phyloP scores from a whole-genome alignment of 2,888 invertebrate genomes.

The Ryuthela nishihirai region DNA sequence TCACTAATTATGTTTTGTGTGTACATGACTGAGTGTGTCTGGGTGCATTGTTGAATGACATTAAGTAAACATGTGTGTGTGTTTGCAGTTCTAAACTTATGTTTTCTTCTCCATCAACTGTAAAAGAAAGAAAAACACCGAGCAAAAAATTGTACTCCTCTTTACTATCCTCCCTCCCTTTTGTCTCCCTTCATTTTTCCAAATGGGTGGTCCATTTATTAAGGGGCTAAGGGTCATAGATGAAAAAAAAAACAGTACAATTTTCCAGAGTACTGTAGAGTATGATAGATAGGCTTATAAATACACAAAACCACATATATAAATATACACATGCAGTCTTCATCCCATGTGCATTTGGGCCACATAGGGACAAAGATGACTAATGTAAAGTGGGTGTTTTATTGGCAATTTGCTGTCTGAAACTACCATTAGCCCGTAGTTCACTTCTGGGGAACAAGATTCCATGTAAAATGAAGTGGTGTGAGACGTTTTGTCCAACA shows the following conservation, averaged over 20 bases:
- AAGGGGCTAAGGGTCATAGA: constrained; percentile 5
- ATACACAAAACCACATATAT: too few species aligned
- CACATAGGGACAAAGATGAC: too few species aligned
- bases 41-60: too few species aligned
- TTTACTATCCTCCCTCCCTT: not conserved
- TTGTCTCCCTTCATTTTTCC: not conserved
- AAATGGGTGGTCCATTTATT: not conserved
- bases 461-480: constrained; percentile 23
- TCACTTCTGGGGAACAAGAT: constrained; percentile 30
- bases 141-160: not conserved
- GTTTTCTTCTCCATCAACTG: not conserved
- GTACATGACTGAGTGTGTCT: too few species aligned
- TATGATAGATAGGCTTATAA: too few species aligned
- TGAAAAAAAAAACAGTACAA: constrained; percentile 12
- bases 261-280: constrained; percentile 8
- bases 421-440: constrained; percentile 17
- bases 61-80: too few species aligned
- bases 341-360: too few species aligned
- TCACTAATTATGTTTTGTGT: too few species aligned
- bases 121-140: constrained; percentile 3
- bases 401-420: constrained; percentile 1
- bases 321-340: too few species aligned
- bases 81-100: too few species aligned
- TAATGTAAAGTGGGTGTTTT: too few species aligned
- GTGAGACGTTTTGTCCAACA: constrained; percentile 14